These are phyloP conservation scores for Speoplatyrhinus poulsoni DNA, from an alignment of 2,113 vertebrate genomes.

Conservation along the genomic window DNA sequence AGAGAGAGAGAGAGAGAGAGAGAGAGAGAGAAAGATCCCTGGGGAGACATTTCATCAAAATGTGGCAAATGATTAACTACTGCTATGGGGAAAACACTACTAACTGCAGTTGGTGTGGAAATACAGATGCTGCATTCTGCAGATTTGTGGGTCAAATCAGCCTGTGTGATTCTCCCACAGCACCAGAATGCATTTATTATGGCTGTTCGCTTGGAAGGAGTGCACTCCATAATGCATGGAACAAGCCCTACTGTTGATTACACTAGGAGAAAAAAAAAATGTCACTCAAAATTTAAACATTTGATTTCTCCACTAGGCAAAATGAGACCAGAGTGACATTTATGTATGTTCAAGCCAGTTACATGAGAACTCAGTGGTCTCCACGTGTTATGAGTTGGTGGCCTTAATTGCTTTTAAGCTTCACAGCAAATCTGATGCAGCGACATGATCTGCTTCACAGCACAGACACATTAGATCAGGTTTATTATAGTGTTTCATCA, in stretches of 20 bases:
- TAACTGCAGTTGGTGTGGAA: slow-evolving; percentile 14
- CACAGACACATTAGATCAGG: no score
- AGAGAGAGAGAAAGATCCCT: not conserved
- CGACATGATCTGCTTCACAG: no score
- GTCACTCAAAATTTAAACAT: not conserved
- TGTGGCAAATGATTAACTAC: slow-evolving; percentile 39
- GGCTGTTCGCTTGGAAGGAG: slow-evolving; percentile 10
- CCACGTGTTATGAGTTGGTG: no score
- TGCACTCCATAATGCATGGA: slow-evolving; percentile 28
- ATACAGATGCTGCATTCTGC: slow-evolving; percentile 11
- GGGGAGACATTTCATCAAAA: slow-evolving; percentile 29
- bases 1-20: not conserved
- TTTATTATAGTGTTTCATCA: no score
- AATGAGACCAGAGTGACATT: not conserved
- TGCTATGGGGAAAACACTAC: slow-evolving; percentile 6
- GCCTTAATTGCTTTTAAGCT: no score
- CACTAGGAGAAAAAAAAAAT: not conserved
- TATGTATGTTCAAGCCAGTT: no score
- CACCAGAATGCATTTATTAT: slow-evolving; percentile 16
- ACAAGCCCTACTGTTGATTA: not conserved
- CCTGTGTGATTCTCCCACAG: slow-evolving; percentile 23
- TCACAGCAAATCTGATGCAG: no score
- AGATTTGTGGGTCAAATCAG: slow-evolving; percentile 4
- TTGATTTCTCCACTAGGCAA: not conserved
- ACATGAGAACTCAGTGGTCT: no score